These are phyloP conservation scores for Erythrocercus mccallii DNA, from an alignment of 2,113 vertebrate genomes.

Conservation along the genomic window DNA sequence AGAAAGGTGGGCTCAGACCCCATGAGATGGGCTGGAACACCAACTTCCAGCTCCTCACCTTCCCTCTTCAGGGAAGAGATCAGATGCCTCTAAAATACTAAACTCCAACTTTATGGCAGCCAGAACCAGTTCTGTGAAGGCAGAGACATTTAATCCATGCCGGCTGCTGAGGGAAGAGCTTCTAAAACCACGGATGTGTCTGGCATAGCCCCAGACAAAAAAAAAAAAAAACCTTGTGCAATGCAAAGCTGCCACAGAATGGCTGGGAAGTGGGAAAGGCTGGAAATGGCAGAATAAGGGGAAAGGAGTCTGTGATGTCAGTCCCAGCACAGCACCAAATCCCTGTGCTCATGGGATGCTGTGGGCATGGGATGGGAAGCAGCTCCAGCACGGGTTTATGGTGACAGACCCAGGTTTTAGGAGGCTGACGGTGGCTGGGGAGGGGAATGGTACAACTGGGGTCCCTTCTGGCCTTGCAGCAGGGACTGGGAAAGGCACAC, in stretches of 20 bases:
- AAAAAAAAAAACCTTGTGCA: not conserved
- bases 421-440: not conserved
- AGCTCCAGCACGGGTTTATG: not conserved
- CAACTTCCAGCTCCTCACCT: not conserved
- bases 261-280: not conserved
- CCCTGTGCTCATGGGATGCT: not conserved
- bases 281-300: not conserved
- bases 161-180: not conserved
- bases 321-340: not conserved
- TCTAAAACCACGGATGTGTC: not conserved
- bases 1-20: not conserved
- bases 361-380: not conserved
- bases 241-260: not conserved
- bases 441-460: not conserved
- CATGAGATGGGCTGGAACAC: not conserved
- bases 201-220: not conserved
- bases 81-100: not conserved
- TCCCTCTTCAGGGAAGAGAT: not conserved
- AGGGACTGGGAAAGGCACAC: not conserved
- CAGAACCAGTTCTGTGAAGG: not conserved
- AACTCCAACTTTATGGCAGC: not conserved
- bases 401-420: not conserved
- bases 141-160: accelerated
- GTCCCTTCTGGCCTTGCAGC: not conserved
- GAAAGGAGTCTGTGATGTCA: not conserved